Evolutionary conservation across 2,113 vertebrate species (phyloP).

Genomic region (Ptychochromis oligacanthus): DNA sequence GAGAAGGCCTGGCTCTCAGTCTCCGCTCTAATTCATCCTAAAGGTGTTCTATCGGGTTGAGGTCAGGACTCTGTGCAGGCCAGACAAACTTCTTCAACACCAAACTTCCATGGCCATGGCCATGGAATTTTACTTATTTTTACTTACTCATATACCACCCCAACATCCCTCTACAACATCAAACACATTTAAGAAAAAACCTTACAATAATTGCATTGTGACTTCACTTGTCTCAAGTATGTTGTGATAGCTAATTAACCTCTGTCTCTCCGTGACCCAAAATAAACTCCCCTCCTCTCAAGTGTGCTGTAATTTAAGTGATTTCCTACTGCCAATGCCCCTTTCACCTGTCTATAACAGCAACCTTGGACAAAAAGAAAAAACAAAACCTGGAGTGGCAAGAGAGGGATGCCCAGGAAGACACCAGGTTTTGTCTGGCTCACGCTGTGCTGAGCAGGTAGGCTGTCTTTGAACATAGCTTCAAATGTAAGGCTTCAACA

Average conservation of each 20-base stretch:
- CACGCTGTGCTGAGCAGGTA: slow-evolving; percentile 21
- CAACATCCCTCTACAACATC: background rate
- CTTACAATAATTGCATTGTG: background rate
- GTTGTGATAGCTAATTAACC: background rate
- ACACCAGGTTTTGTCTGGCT: slow-evolving; percentile 31
- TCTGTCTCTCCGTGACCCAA: background rate
- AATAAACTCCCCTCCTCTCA: background rate
- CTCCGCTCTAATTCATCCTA: no score
- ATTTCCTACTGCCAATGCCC: background rate
- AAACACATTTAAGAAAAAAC: accelerated
- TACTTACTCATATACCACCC: background rate
- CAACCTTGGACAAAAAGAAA: slow-evolving; percentile 12
- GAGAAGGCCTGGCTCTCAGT: no score
- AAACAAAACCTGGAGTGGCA: background rate
- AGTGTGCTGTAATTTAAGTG: background rate
- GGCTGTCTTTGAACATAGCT: slow-evolving; percentile 55
- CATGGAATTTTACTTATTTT: no score
- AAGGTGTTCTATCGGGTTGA: no score
- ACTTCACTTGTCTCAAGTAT: background rate
- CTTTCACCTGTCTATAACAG: slow-evolving; percentile 22
- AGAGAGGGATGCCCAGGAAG: background rate
- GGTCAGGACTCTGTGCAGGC: no score
- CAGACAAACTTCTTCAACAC: no score
- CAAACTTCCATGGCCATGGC: no score
- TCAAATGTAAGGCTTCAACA: slow-evolving; percentile 47